Evolutionary conservation across 2,797 vertebrate species (phyloP), one percentile per base, ranked within the genome.

Genomic region (Neomorphus geoffroyi): DNA sequence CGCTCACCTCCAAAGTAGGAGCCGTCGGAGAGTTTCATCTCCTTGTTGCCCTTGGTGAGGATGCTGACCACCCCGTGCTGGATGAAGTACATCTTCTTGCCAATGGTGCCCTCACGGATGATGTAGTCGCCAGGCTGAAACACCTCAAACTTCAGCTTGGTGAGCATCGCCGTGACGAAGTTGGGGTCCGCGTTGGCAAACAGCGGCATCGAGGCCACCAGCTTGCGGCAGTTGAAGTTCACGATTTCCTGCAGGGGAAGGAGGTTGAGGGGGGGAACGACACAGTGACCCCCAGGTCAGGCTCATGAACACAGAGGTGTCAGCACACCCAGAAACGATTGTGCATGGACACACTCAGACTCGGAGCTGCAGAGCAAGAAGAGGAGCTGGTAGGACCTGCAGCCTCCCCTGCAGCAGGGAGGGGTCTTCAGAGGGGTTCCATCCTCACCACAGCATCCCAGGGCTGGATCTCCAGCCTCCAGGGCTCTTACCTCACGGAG

Each of bases 11-110:
- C 99, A 11, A 99, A 99, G 83, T 99, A 99, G 77, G 99, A 99
- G 24, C 99, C 99, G 0, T 99, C 99, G 0, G 99, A 98, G 35
- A 99, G 98, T 84, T 99, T 99, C 98, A 99, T 99, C 96, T 99
- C 98, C 28, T 98, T 98, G 96, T 95, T 99, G 78, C 98, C 99
- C 96, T 99, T 99, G 94, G 99, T 99, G 92, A 99, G 98, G 83
- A 99, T 97, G 74, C 98, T 99, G 96, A 99, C 98, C 65, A 99
- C 98, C 0, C 99, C 99, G 1, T 99, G 99, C 95, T 99, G 99
- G 97, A 99, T 99, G 98, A 99, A 99, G 97, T 98, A 99, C 99
- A 99, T 99, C 98, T 99, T 99, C 97, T 99, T 99, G 90, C 99
- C 99, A 0, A 99, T 98, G 92, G 99, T 99, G 37, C 99, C 99